Base-by-base conservation (phyloP, 2,113 vertebrate species). In the Chaetodon trifascialis region DNA sequence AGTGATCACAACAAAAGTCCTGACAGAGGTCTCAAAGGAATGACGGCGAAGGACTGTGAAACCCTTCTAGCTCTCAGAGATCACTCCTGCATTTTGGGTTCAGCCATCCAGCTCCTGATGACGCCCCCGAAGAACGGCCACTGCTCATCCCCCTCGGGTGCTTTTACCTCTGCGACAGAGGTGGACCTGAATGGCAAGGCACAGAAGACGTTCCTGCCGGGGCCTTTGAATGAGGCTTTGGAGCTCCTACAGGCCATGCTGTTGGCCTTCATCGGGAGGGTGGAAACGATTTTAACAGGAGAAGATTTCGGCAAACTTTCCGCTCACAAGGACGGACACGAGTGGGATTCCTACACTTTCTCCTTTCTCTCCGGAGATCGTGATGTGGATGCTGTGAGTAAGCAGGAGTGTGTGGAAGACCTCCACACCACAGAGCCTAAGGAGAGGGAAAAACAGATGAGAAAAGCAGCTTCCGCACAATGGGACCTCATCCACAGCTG, bases 191-290 rank as follows among this genome's bases (percentile, higher is more conserved):
- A 95, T 0, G 94, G 95, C 70, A 95, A 95, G 5, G 51, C 85
- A 15, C 80, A 85, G 69, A 84, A 85, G 42, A 47, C 49, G 1
- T 54, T 83, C 49, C 68, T 84, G 17, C 87, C 97, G 79, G 96
- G 96, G 90, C 96, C 96, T 87, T 94, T 98, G 80, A 94, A 96
- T 66, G 95, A 96, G 79, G 92, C 96, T 11, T 88, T 98, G 83
- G 95, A 96, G 0, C 88, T 97, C 76, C 93, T 99, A 74, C 96
- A 98, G 86, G 91, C 95, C 90, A 97, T 98, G 92, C 93, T 99
- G 82, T 80, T 90, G 52, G 90, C 93, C 84, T 96, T 98, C 0
- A 96, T 97, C 23, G 93, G 95, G 84, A 96, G 97, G 0, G 93
- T 98, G 91, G 97, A 97, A 87, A 92, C 94, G 16, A 88, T 96